phyloP scores from a whole-genome alignment of 2,113 vertebrate species.

The Misgurnus anguillicaudatus region DNA sequence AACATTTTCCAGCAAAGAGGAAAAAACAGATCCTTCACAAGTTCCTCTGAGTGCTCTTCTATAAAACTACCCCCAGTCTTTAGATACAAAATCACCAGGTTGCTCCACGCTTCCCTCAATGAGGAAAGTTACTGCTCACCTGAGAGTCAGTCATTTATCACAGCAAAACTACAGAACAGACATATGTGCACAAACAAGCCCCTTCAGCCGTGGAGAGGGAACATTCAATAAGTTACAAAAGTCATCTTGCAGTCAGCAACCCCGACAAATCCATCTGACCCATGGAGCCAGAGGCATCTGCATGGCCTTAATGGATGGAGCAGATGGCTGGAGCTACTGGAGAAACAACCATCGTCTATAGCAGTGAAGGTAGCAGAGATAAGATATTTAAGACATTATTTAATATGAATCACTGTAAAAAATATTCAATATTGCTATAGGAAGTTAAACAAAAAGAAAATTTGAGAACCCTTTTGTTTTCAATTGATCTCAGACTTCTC shows the following conservation, averaged over 20 bases:
- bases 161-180: constrained; percentile 46
- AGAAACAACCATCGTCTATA: constrained; percentile 4
- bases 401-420: neutral
- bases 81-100: neutral
- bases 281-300: constrained; percentile 47
- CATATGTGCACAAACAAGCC: constrained; percentile 61
- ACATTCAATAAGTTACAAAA: constrained; percentile 69
- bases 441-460: too few species aligned
- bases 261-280: constrained; percentile 61
- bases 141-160: constrained; percentile 60
- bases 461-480: too few species aligned
- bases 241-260: constrained; percentile 64
- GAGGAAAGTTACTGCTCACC: constrained; percentile 62
- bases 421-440: neutral
- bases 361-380: neutral
- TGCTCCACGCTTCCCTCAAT: constrained; percentile 45
- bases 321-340: constrained; percentile 27
- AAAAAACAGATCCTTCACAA: neutral
- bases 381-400: neutral
- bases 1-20: neutral
- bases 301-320: constrained; percentile 24
- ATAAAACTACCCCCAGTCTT: neutral
- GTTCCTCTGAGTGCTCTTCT: neutral
- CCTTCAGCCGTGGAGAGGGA: constrained; percentile 63
- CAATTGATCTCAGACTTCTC: too few species aligned